These are phyloP conservation scores for Pelobates cultripes DNA, from an alignment of 2,797 vertebrate genomes.

Conservation along the genomic window DNA sequence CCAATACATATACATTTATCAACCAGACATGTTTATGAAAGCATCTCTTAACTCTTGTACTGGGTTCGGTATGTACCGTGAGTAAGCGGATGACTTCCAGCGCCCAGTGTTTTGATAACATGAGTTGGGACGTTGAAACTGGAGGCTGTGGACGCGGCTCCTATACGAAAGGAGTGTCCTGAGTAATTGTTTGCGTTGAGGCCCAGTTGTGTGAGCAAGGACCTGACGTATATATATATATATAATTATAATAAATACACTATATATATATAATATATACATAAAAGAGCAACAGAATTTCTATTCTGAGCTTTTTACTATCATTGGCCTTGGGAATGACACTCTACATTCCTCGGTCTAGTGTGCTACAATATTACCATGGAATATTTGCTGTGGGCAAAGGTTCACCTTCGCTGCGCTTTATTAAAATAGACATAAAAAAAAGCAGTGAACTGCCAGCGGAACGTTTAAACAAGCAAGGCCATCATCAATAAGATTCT, in stretches of 20 bases:
- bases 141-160: too few species aligned
- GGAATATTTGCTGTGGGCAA: conserved; percentile 40
- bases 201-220: too few species aligned
- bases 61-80: too few species aligned
- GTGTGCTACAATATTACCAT: conserved; percentile 14
- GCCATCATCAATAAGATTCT: conserved; percentile 34
- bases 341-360: conserved; percentile 12
- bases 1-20: too few species aligned
- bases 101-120: too few species aligned
- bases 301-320: conserved; percentile 4
- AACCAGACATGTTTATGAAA: too few species aligned
- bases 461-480: conserved; percentile 40
- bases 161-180: too few species aligned
- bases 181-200: too few species aligned
- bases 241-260: not conserved
- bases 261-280: not conserved
- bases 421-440: conserved; percentile 50
- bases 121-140: too few species aligned
- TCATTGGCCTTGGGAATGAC: conserved; percentile 14
- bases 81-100: too few species aligned
- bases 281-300: not conserved
- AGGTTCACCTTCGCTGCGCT: conserved; percentile 24
- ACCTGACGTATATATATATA: not conserved
- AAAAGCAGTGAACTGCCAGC: conserved; percentile 27
- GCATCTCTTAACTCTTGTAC: too few species aligned